Percentiles rank a stretch among this genome's conserved stretches.
phyloP scores from a whole-genome alignment of 2,113 vertebrate species.

The Austrofundulus limnaeus region DNA sequence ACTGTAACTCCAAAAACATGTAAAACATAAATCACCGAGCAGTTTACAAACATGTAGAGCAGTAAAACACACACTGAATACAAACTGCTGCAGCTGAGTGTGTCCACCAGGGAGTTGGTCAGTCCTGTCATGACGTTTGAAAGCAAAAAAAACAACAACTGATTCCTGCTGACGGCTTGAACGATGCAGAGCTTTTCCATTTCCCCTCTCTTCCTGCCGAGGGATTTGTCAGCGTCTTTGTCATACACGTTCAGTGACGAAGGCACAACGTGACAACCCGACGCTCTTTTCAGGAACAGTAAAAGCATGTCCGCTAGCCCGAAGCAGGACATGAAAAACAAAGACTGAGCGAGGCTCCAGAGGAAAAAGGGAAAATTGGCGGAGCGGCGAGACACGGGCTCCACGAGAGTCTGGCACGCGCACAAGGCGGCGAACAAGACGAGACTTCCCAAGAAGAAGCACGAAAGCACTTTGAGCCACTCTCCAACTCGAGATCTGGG shows the following conservation, averaged over 20 bases:
- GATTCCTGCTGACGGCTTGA: constrained; percentile 90
- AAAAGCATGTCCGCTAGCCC: constrained; percentile 80
- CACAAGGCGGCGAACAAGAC: constrained; percentile 72
- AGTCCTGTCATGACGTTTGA: constrained; percentile 90
- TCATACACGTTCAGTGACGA: constrained; percentile 80
- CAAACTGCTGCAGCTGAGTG: constrained; percentile 76
- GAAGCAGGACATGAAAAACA: constrained; percentile 80
- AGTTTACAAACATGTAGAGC: constrained; percentile 89
- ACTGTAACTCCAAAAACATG: constrained; percentile 83
- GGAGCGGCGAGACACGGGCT: constrained; percentile 88
- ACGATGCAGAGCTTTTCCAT: constrained; percentile 79
- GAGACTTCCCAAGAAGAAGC: constrained; percentile 66
- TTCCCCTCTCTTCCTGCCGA: constrained; percentile 15
- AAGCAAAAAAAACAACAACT: constrained; percentile 89
- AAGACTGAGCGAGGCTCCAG: constrained; percentile 86
- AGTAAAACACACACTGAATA: constrained; percentile 81
- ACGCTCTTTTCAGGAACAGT: constrained; percentile 82
- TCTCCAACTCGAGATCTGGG: constrained; percentile 75
- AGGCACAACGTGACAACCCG: constrained; percentile 77
- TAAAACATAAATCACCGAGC: constrained; percentile 80
- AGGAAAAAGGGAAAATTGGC: constrained; percentile 89
- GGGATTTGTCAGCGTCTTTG: constrained; percentile 16
- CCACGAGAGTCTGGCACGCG: constrained; percentile 73
- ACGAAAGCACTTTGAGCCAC: constrained; percentile 74
- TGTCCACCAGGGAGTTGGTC: constrained; percentile 86